Evolutionary conservation across 2,888 invertebrate species (phyloP).

Genomic region (Pherbina coryleti): DNA sequence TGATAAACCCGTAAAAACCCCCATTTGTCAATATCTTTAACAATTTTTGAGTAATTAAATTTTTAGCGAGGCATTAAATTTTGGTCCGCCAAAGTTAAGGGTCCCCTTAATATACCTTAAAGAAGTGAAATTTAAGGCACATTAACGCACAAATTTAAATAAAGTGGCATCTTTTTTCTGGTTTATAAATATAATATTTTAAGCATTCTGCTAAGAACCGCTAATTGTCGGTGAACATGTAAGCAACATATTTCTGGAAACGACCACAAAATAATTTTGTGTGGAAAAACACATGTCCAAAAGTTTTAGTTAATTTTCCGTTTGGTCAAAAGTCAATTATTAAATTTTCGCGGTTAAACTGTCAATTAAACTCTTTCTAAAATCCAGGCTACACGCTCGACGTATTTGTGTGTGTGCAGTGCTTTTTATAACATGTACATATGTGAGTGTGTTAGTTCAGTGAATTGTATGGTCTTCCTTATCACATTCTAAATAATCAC

Average conservation of each 20-base stretch:
- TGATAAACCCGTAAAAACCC: too few species aligned
- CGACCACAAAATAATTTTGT: background rate
- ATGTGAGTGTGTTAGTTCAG: background rate
- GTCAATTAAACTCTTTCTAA: constrained; percentile 29
- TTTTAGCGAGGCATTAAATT: too few species aligned
- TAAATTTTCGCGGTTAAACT: constrained; percentile 25
- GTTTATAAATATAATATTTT: too few species aligned
- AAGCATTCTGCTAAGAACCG: background rate
- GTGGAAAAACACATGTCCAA: background rate
- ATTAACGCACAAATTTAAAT: too few species aligned
- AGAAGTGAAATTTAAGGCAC: too few species aligned
- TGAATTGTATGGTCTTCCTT: background rate
- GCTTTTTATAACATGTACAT: background rate
- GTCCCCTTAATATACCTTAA: too few species aligned
- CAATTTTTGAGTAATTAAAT: too few species aligned
- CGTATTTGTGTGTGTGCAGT: background rate
- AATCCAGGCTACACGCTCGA: background rate
- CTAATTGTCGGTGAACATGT: background rate
- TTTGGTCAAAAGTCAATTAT: constrained; percentile 25
- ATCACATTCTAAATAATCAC: background rate
- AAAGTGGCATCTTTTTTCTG: too few species aligned
- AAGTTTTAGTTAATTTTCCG: constrained; percentile 2
- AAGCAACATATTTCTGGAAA: background rate
- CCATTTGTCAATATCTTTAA: too few species aligned
- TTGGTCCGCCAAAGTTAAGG: too few species aligned